Evolutionary conservation across 2,888 invertebrate genomes (phyloP).

Genomic region (Caenorhabditis sulstoni): DNA sequence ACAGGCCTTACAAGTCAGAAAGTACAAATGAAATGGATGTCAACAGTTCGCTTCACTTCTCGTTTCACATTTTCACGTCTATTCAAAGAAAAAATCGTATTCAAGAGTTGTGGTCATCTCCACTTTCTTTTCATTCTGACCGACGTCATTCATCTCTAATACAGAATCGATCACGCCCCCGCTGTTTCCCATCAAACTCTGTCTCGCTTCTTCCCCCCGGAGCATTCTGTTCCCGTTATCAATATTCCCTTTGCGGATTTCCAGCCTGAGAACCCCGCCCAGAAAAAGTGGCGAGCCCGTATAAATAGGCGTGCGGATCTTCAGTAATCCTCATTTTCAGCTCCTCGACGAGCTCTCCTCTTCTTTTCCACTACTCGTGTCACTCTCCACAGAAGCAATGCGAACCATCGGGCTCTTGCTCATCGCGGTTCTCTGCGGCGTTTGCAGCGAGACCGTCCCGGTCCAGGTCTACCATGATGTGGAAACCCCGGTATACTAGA

Average conservation of each 20-base stretch:
- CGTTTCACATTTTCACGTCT: background rate
- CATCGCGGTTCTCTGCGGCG: slow-evolving; percentile 19
- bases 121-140: slow-evolving; percentile 19
- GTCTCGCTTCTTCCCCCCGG: background rate
- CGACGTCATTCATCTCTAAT: slow-evolving; percentile 42
- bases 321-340: slow-evolving; percentile 46
- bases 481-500: slow-evolving; percentile 40
- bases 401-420: slow-evolving; percentile 16
- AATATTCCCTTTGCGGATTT: slow-evolving; percentile 11
- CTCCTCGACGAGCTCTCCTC: slow-evolving; percentile 26
- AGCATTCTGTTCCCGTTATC: slow-evolving; percentile 29
- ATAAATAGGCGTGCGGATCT: slow-evolving; percentile 23
- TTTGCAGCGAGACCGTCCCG: slow-evolving; percentile 14
- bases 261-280: slow-evolving; percentile 34
- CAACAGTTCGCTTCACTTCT: background rate
- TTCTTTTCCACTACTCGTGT: too few species aligned
- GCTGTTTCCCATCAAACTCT: background rate
- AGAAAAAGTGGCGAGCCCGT: background rate
- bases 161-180: slow-evolving; percentile 37
- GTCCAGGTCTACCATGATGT: slow-evolving; percentile 19
- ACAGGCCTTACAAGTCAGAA: slow-evolving; percentile 10
- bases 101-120: slow-evolving; percentile 13
- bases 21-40: slow-evolving; percentile 1
- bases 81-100: background rate
- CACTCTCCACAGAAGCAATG: slow-evolving; percentile 22